Evolutionary conservation across 2,888 invertebrate species (phyloP), one percentile per base, ranked within the genome.

Genomic region (Dromius quadrimaculatus): DNA sequence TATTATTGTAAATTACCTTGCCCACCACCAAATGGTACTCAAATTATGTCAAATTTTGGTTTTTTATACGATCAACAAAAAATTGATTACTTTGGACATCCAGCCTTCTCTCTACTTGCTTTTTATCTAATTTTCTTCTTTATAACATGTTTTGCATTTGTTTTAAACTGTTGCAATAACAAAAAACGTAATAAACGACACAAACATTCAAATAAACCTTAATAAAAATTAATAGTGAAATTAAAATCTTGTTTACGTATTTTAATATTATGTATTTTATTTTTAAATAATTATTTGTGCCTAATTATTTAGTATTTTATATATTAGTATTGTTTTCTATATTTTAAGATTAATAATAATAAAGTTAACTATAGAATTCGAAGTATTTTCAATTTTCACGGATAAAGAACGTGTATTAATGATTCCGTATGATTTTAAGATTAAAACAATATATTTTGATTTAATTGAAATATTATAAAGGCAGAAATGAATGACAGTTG

Each of bases 1-100:
- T 78, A 94, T 93, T 73, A 95, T 95, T 77, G 91, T 94, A 22
- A 93, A 79, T 88, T 91, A 38, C 88, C 92, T 11, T 94, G 94
- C 78, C 92, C 92, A 2, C 88, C 90, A 2, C 92, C 92, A 0
- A 92, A 94, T 79, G 93, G 93, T 36, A 89, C 90, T 0, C 89
- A 89, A 82, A 87, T 89, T 54, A 83, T 91, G 70, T 83, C 86
- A 65, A 85, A 85, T 75, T 86, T 81, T 74, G 81, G 81, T 2
- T 84, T 83, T 75, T 77, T 87, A 70, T 80, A 85, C 62, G 79
- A 85, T 11, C 83, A 85, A 73, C 83, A 86, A 75, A 83, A 87
- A 72, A 84, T 85, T 68, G 81, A 86, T 36, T 84, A 86, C 76
- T 83, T 85, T 66, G 81, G 83, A 2, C 82, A 86, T 65, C 87